Percentiles rank a stretch among this genome's conserved stretches.
Evolutionary conservation across 1,140 invertebrate species (phyloP).

Genomic region (Stratiolaelaps scimitus): DNA sequence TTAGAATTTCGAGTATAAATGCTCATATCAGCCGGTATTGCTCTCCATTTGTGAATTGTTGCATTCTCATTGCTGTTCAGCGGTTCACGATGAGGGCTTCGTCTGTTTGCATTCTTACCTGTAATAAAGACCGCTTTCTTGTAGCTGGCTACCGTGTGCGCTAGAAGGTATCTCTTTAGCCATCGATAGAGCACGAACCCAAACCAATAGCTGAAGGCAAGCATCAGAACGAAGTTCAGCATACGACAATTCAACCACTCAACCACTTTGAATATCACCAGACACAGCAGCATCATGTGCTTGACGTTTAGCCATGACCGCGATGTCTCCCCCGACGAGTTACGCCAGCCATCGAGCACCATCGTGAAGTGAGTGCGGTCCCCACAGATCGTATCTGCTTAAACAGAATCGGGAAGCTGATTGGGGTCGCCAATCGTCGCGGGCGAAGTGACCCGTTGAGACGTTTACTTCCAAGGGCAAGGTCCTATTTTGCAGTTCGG

Average conservation of each 20-base stretch:
- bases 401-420: too few species aligned
- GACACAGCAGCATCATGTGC: constrained; percentile 6
- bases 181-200: constrained; percentile 5
- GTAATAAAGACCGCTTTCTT: constrained; percentile 4
- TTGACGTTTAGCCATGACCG: constrained; percentile 1
- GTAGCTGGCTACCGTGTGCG: not conserved
- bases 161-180: constrained; percentile 5
- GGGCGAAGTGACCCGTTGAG: too few species aligned
- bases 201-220: not conserved
- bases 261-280: constrained; percentile 1
- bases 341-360: not conserved
- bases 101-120: not conserved
- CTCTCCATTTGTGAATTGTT: too few species aligned
- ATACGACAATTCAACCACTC: not conserved
- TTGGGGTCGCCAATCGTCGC: too few species aligned
- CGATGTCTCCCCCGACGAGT: not conserved
- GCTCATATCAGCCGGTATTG: too few species aligned
- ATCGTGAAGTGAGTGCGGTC: not conserved
- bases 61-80: too few species aligned
- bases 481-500: too few species aligned
- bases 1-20: not conserved
- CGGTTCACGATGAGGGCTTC: too few species aligned
- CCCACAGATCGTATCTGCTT: too few species aligned
- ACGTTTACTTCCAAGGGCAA: too few species aligned
- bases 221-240: not conserved